Evolutionary conservation across 2,797 vertebrate species (phyloP).

Genomic region (Meda fulgida): DNA sequence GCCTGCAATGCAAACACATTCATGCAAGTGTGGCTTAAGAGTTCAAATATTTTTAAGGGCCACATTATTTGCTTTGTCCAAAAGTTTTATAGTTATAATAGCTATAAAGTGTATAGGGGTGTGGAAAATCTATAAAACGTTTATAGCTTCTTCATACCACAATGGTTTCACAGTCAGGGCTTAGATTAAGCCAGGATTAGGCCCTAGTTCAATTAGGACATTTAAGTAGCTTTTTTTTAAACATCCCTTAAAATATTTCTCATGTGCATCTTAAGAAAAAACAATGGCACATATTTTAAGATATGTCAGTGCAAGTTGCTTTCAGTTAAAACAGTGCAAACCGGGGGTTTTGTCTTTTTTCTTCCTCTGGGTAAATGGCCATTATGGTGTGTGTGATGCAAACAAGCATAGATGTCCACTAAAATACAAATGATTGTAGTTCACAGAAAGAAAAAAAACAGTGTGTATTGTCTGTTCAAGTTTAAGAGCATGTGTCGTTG

Average conservation of each 20-base stretch:
- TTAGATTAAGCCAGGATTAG: background rate
- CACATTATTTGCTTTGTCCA: background rate
- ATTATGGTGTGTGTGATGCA: slow-evolving; percentile 4
- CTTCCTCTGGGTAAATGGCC: background rate
- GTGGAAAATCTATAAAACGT: background rate
- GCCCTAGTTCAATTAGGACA: background rate
- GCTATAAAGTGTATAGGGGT: background rate
- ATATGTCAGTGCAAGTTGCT: no score
- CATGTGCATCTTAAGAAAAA: background rate
- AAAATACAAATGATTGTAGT: background rate
- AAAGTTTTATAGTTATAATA: background rate
- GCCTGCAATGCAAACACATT: background rate
- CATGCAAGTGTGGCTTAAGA: background rate
- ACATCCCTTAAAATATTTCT: no score
- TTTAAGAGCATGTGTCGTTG: slow-evolving; percentile 1
- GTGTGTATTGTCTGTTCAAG: background rate
- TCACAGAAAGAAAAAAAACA: background rate
- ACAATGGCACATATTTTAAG: background rate
- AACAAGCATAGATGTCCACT: background rate
- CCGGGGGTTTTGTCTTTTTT: background rate
- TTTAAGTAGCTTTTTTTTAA: no score
- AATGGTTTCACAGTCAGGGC: background rate
- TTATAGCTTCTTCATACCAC: background rate
- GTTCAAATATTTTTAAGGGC: background rate
- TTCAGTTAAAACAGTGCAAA: background rate